A percentile compares a stretch with the other conserved stretches of the same genome.
These are phyloP conservation scores for Sinopyrophorus schimmeli DNA, from an alignment of 2,888 invertebrate species.

Conservation along the genomic window DNA sequence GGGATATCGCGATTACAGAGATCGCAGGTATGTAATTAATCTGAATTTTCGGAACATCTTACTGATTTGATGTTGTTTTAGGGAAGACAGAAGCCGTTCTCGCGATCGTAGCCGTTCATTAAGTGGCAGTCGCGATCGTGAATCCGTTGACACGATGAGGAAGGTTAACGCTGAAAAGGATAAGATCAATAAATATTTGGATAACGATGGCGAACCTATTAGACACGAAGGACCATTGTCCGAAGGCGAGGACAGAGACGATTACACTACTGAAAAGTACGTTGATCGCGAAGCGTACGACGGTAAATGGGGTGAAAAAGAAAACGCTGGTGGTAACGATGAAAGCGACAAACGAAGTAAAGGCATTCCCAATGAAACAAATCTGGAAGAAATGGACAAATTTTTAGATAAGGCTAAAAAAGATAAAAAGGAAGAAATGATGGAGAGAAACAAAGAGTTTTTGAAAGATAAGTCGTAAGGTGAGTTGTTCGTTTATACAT, in stretches of 20 bases:
- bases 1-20: constrained; percentile 69
- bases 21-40: constrained; percentile 54
- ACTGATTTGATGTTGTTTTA: constrained; percentile 2
- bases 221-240: constrained; percentile 62
- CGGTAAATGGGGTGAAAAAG: constrained; percentile 67
- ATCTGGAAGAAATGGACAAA: constrained; percentile 62
- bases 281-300: constrained; percentile 67
- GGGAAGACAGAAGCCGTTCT: constrained; percentile 64
- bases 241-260: constrained; percentile 63
- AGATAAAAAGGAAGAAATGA: constrained; percentile 62
- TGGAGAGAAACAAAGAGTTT: constrained; percentile 59
- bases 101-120: constrained; percentile 54
- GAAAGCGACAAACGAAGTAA: constrained; percentile 35
- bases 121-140: constrained; percentile 59
- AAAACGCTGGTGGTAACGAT: constrained; percentile 34
- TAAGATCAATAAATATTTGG: constrained; percentile 62
- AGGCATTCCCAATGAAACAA: constrained; percentile 50
- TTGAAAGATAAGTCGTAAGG: constrained; percentile 48
- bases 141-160: constrained; percentile 56
- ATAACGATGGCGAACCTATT: constrained; percentile 52
- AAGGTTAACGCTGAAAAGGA: constrained; percentile 61
- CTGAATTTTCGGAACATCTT: background rate
- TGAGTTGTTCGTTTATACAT: too few relatives aligned
- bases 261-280: constrained; percentile 55
- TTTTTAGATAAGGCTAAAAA: constrained; percentile 61